phyloP scores from a whole-genome alignment of 35 echinoderm and acorn worm species.

The Strongylocentrotus purpuratus region DNA sequence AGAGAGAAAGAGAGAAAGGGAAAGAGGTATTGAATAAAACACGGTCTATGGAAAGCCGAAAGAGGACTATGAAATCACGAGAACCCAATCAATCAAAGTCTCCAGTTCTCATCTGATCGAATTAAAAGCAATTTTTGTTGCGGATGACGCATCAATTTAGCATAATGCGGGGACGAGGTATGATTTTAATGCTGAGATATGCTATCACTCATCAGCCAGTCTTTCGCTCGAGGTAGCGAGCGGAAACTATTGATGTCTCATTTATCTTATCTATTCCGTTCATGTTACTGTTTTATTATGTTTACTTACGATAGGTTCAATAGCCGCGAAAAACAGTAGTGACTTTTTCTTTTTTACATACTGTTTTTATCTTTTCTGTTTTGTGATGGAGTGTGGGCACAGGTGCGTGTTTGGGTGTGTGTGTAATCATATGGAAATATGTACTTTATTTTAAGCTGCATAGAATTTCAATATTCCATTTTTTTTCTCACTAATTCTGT shows the following conservation, averaged over 20 bases:
- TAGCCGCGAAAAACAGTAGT: background rate
- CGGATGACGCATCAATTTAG: constrained; percentile 5
- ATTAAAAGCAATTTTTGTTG: background rate
- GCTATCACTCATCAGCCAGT: background rate
- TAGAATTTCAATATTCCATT: no score
- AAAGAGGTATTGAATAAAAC: no score
- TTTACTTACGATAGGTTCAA: constrained; percentile 12
- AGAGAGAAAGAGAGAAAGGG: no score
- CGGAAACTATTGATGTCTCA: constrained; percentile 1
- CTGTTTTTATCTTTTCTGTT: background rate
- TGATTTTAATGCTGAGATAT: background rate
- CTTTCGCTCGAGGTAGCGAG: background rate
- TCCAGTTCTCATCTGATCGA: background rate
- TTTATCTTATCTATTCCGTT: background rate
- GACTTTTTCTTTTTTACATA: background rate
- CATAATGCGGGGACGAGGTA: background rate
- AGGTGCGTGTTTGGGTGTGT: no score
- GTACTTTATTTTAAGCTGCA: no score
- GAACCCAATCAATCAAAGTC: no score
- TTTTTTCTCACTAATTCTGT: no score
- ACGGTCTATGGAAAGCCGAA: no score
- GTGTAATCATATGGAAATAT: no score
- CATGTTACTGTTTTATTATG: background rate
- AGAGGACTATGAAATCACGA: no score
- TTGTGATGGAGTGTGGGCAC: background rate